Percentiles rank a stretch among this genome's conserved stretches.
Evolutionary conservation across 53 echinoderm and acorn worm genomes (phyloP).

Genomic region (Henricia sp.): DNA sequence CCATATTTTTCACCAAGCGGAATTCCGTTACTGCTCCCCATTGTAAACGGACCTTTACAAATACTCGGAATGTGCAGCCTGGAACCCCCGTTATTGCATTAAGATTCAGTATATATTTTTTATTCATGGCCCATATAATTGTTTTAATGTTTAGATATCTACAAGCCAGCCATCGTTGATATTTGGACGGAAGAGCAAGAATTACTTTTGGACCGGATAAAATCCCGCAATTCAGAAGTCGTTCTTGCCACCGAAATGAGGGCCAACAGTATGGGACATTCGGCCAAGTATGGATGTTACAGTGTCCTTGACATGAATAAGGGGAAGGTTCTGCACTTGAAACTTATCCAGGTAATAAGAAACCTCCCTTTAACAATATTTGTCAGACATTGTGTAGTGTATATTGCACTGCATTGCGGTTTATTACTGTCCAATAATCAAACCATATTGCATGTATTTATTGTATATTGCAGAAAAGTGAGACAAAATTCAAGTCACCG

Average conservation of each 20-base stretch:
- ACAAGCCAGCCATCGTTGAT: constrained; percentile 9
- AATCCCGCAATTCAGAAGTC: background rate
- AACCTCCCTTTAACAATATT: background rate
- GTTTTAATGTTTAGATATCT: too few species aligned
- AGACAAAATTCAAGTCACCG: constrained; percentile 1
- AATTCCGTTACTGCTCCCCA: too few species aligned
- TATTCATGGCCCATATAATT: too few species aligned
- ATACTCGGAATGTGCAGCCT: too few species aligned
- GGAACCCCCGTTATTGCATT: too few species aligned
- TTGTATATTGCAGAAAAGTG: constrained; percentile 31
- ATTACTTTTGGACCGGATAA: background rate
- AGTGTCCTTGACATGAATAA: constrained; percentile 8
- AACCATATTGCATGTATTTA: background rate
- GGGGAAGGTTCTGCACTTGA: background rate
- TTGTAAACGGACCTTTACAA: too few species aligned
- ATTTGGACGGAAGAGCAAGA: background rate
- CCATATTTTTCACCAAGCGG: too few species aligned
- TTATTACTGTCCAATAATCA: background rate
- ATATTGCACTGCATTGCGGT: too few species aligned
- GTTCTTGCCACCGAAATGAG: constrained; percentile 12
- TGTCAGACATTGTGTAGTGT: background rate
- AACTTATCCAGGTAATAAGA: constrained; percentile 6
- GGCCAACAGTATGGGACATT: constrained; percentile 23
- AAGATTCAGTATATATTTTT: too few species aligned
- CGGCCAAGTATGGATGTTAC: constrained; percentile 19